A percentile compares a stretch with the other conserved stretches of the same genome.
phyloP scores from a whole-genome alignment of 2,888 invertebrate genomes.

The Nemotelus pantherinus region DNA sequence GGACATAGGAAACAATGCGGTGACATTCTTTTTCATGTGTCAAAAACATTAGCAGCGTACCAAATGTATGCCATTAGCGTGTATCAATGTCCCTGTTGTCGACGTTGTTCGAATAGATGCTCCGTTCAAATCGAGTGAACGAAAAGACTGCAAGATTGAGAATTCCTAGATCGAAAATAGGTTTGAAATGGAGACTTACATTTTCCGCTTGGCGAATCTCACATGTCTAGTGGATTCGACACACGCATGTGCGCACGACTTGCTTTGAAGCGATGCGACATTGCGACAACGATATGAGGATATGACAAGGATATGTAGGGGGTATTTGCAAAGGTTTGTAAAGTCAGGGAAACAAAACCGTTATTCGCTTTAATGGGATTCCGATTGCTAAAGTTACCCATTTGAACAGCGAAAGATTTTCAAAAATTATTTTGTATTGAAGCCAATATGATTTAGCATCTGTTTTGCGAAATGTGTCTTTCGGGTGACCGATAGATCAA shows the following conservation, averaged over 20 bases:
- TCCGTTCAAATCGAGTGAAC: background rate
- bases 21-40: slow-evolving; percentile 43
- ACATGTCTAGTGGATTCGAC: slow-evolving; percentile 46
- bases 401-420: too few relatives aligned
- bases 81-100: slow-evolving; percentile 31
- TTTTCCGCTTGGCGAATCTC: slow-evolving; percentile 38
- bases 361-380: too few relatives aligned
- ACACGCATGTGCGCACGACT: slow-evolving; percentile 47
- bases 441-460: too few relatives aligned
- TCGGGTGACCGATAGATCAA: too few relatives aligned
- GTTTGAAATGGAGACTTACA: slow-evolving; percentile 30
- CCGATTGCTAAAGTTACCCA: too few relatives aligned
- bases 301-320: too few relatives aligned
- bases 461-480: too few relatives aligned
- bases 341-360: too few relatives aligned
- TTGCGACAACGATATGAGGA: background rate
- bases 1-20: slow-evolving; percentile 31
- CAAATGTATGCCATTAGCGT: slow-evolving; percentile 41
- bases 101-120: background rate
- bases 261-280: slow-evolving; percentile 29
- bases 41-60: slow-evolving; percentile 38
- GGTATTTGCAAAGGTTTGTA: too few relatives aligned
- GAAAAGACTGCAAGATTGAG: slow-evolving; percentile 27
- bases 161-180: slow-evolving; percentile 7
- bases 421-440: too few relatives aligned